Evolutionary conservation across 2,888 invertebrate species (phyloP), one percentile per base, ranked within the genome.

Genomic region (Himalopsyche japonica): DNA sequence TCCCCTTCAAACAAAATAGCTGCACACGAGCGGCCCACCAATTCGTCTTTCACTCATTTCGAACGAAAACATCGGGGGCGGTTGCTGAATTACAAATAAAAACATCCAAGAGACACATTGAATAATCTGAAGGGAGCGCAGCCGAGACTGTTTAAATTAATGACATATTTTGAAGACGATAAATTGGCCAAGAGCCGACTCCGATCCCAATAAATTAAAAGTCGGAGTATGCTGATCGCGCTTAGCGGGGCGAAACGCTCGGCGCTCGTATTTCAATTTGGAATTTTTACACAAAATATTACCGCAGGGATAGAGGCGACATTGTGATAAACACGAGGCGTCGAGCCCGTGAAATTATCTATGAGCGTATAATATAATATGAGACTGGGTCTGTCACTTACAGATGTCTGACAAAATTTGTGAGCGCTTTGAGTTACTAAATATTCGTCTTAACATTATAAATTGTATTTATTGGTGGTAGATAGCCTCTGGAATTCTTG

Each of bases 161-260:
- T 84, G 86, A 86, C 86, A 86, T 81, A 82, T 86, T 86, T 84
- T 86, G 84, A 84, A 85, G 84, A 82, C 86, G 85, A 86, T 86
- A 85, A 86, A 86, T 85, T 84, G 85, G 82, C 84, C 76, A 37
- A 37, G 80, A 79, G 86, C 78, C 82, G 84, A 78, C 86, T 82
- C 76, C 82, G 80, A 78, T 82, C 32, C 80, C 84, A 34, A 86
- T 86, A 86, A 86, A 86, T 86, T 86, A 83, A 83, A 83, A 83
- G 80, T 76, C 37, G 49, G 80, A 47, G 80, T 80, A 79, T 83
- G 78, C 82, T 70, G 79, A 70, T 18, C 77, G n/a, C 79, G n/a
- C 79, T 57, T 47, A 79, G 30, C 79, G 70, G 64, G 64, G 15
- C 43, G n/a, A 24, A 81, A 70, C 34, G 70, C 15, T 80, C 80